These are phyloP conservation scores for Drosophila kuntzei DNA, from an alignment of 2,888 invertebrate species.

Conservation along the genomic window DNA sequence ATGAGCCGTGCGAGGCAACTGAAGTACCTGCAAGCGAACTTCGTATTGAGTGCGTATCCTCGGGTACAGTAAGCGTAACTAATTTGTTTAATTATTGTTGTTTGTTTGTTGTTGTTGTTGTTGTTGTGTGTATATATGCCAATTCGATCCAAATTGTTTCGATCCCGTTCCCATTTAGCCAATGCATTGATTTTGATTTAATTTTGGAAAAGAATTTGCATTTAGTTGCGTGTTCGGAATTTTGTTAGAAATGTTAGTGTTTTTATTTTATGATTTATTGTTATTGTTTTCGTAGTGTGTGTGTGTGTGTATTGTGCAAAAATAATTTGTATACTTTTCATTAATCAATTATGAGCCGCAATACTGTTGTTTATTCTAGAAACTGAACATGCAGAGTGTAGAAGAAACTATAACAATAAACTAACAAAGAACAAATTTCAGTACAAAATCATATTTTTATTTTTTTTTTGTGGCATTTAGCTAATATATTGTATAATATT, in stretches of 20 bases:
- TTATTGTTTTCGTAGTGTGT: conserved; percentile 26
- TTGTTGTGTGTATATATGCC: conserved; percentile 9
- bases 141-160: conserved; percentile 43
- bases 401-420: conserved; percentile 23
- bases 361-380: conserved; percentile 25
- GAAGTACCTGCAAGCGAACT: conserved; percentile 86
- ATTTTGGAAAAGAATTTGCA: conserved; percentile 53
- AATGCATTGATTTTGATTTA: conserved; percentile 38
- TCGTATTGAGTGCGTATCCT: conserved; percentile 85
- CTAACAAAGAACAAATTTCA: conserved; percentile 49
- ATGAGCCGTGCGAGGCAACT: conserved; percentile 85
- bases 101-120: conserved; percentile 11
- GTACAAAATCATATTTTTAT: conserved; percentile 67
- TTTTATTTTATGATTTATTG: conserved; percentile 30
- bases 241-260: conserved; percentile 62
- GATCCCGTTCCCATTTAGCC: conserved; percentile 37
- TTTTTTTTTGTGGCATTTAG: conserved; percentile 61
- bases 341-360: conserved; percentile 36
- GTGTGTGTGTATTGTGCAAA: conserved; percentile 57
- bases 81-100: conserved; percentile 52
- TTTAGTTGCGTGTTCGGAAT: conserved; percentile 58
- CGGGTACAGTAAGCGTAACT: conserved; percentile 85
- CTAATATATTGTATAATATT: conserved; percentile 38
- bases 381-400: conserved; percentile 44
- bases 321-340: conserved; percentile 38